Conservation (phyloP, 2,888 invertebrate species). For the Meteorus cinctellus region DNA sequence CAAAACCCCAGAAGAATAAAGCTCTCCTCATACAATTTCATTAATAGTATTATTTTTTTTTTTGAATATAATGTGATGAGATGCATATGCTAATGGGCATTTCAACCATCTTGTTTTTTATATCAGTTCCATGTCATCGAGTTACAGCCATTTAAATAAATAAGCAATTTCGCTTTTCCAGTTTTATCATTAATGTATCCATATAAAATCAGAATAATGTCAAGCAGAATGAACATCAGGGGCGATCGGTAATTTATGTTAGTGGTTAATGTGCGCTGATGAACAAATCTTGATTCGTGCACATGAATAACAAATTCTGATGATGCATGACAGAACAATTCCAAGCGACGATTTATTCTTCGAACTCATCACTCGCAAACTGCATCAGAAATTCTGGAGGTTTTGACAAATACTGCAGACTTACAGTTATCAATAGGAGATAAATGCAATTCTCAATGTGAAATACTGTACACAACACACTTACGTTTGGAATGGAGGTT, state of each 20-base stretch:
- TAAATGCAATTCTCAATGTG: too few species aligned
- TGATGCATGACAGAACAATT: too few species aligned
- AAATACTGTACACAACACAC: too few species aligned
- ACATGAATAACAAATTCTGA: too few species aligned
- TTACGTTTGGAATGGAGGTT: too few species aligned
- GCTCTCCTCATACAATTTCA: neutral
- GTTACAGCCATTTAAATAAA: neutral
- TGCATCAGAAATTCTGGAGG: too few species aligned
- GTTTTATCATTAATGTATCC: too few species aligned
- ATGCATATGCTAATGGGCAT: constrained; percentile 1
- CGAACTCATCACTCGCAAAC: too few species aligned
- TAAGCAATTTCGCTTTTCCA: neutral
- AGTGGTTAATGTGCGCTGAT: neutral
- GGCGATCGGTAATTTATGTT: neutral
- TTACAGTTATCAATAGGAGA: too few species aligned
- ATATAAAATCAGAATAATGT: neutral
- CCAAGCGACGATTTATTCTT: too few species aligned
- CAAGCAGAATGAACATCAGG: neutral
- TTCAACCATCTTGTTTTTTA: constrained; percentile 27
- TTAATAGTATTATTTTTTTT: neutral
- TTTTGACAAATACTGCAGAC: too few species aligned
- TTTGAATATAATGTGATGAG: neutral
- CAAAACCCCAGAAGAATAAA: neutral
- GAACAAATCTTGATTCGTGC: neutral
- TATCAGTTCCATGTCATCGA: neutral